Evolutionary conservation across 2,888 invertebrate species (phyloP), one percentile per base, ranked within the genome.

Genomic region (Sesia apiformis): DNA sequence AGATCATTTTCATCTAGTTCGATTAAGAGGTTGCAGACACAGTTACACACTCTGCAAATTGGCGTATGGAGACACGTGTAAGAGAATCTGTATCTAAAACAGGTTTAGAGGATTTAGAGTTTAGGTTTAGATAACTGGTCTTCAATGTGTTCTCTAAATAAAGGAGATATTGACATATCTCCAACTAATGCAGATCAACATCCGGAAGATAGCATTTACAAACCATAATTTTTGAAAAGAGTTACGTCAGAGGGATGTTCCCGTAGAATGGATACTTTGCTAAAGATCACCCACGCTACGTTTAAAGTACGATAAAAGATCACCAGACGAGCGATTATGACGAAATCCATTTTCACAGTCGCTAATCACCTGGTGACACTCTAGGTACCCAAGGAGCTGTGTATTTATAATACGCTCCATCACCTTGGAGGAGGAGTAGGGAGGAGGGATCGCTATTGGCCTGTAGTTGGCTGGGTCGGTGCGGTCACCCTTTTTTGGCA

Each of bases 31-130:
- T 93, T 95, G 65, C 95, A 95, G 76, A 90, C 93, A 51, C 95
- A 95, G 84, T n/a, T n/a, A n/a, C n/a, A n/a, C n/a, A n/a, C n/a
- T 93, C 93, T 57, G 94, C 95, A n/a, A 96, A 95, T 75, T 97
- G 97, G 96, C 91, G 97, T 61, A 97, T 97, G 94, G 97, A 96
- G 84, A 96, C 96, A 68, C 91, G 97, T 61, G 94, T 94, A 3
- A 84, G 94, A 63, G 96, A 96, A 76, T 93, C 94, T 4, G 95
- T 96, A 79, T 96, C 97, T 1, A 96, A 95, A 70, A 94, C 96
- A 39, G 94, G 93, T 50, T 96, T 96, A 50, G 96, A 96, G 70
- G 96, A 96, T 65, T 84, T 98, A 98, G 77, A 93, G 96, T 63
- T 91, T 93, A 52, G 94, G 95, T 55, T 90, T 97, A 70, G 95